Base-by-base conservation (phyloP, 2,113 vertebrate genomes). In the Pelecanoides urinatrix region DNA sequence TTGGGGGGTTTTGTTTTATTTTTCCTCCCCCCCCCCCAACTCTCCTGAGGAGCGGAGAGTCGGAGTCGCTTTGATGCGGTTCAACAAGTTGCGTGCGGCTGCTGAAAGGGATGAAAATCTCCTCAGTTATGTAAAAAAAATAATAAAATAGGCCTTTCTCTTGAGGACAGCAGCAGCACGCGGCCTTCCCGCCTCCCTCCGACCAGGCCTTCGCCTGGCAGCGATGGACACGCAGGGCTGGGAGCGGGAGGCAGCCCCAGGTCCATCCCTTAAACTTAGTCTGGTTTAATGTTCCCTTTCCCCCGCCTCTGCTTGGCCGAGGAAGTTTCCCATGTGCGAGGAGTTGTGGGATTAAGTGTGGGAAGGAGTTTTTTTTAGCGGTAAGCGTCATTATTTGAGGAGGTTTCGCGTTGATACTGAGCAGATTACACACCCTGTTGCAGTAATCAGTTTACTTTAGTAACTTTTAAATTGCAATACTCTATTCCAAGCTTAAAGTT, bases 311-410 rank as follows among this genome's bases (percentile, higher is more conserved):
- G 63, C 94, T 10, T 2, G 58, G 0, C 19, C 2, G 61, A 23
- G 53, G 53, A 52, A 38, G 32, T 80, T 94, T 92, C 94, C 91
- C 96, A 72, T 62, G 90, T 91, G 94, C 10, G 38, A 56, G 79
- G 86, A 88, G 70, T 0, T 79, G 87, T 76, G 96, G 88, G 92
- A 19, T 73, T 40, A 70, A 70, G 92, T 92, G 91, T 94, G 96
- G 96, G 94, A 87, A 96, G 94, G 50, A 81, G 90, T 36, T 80
- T 93, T n/a, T n/a, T n/a, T 96, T 92, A 92, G 96, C 4, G 92
- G 91, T 3, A 30, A 93, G 94, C 59, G 77, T 94, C 94, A 70
- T 74, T 87, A 74, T 73, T 77, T 42, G 5, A 10, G 76, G 88
- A 94, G 92, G 85, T 76, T 95, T 93, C 20, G 3, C 36, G 34